A percentile compares a stretch with the other conserved stretches of the same genome.
Conservation (phyloP, 2,888 invertebrate species). For the Dryobota labecula region DNA sequence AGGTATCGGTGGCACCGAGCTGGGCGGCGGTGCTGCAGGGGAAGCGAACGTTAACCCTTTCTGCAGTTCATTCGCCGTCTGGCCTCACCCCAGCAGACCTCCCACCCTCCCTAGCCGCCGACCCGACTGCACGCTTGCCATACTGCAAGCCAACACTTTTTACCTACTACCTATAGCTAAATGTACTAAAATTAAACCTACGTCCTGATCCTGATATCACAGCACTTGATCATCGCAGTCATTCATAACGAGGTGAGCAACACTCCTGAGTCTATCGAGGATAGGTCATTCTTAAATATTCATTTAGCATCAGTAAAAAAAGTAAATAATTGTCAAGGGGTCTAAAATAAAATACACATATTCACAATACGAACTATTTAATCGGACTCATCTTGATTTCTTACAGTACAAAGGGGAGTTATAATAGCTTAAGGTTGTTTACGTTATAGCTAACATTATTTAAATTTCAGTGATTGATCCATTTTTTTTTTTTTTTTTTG, state of each 20-base stretch:
- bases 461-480: neutral
- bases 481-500: too few species aligned
- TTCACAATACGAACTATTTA: neutral
- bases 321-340: neutral
- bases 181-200: constrained; percentile 41
- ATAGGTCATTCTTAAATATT: neutral
- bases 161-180: constrained; percentile 64
- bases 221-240: neutral
- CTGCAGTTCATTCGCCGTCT: constrained; percentile 92
- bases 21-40: constrained; percentile 88
- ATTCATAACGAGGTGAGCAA: neutral
- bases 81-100: constrained; percentile 88
- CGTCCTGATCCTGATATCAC: constrained; percentile 1
- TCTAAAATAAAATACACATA: neutral
- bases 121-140: constrained; percentile 83
- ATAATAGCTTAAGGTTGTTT: neutral
- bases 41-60: constrained; percentile 91
- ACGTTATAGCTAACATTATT: neutral
- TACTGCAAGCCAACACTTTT: constrained; percentile 83
- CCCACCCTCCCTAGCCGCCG: constrained; percentile 80
- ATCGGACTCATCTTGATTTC: neutral
- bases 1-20: constrained; percentile 71
- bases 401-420: neutral
- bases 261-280: too few species aligned
- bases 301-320: neutral